A percentile compares a stretch with the other conserved stretches of the same genome.
These are phyloP conservation scores for Myripristis jacobus DNA, from an alignment of 2,797 vertebrate species.

Conservation along the genomic window DNA sequence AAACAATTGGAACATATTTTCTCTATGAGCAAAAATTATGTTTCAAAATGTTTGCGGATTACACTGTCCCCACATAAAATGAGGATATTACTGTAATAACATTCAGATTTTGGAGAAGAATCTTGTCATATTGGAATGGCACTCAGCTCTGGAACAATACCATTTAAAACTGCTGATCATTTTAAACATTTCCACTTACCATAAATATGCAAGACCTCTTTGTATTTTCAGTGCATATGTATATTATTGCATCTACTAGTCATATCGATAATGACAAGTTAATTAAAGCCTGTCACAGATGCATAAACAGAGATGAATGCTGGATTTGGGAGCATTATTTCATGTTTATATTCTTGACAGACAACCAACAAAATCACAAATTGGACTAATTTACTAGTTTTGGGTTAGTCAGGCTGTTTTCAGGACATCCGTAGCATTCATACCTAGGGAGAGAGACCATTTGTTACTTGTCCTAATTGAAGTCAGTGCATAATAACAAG, in stretches of 20 bases:
- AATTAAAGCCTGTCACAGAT: slow-evolving; percentile 70
- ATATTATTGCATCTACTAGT: slow-evolving; percentile 88
- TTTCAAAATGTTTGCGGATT: slow-evolving; percentile 70
- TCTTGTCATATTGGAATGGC: slow-evolving; percentile 77
- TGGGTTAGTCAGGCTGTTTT: slow-evolving; percentile 68
- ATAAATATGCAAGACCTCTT: slow-evolving; percentile 78
- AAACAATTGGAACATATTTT: slow-evolving; percentile 68
- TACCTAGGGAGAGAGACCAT: slow-evolving; percentile 46
- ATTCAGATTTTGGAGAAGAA: slow-evolving; percentile 78
- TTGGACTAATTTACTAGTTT: slow-evolving; percentile 69
- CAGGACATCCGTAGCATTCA: slow-evolving; percentile 68
- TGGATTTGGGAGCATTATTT: slow-evolving; percentile 65
- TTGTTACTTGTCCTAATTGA: slow-evolving; percentile 52
- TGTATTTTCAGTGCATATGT: slow-evolving; percentile 84
- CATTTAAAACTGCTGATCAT: slow-evolving; percentile 68
- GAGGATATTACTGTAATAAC: slow-evolving; percentile 78
- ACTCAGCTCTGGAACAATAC: slow-evolving; percentile 69
- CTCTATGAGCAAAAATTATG: slow-evolving; percentile 70
- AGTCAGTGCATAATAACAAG: slow-evolving; percentile 90
- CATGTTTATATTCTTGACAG: slow-evolving; percentile 62
- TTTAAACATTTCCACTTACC: slow-evolving; percentile 64
- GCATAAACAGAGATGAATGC: slow-evolving; percentile 73
- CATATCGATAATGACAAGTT: slow-evolving; percentile 78
- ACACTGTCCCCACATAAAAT: slow-evolving; percentile 67
- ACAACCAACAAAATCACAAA: slow-evolving; percentile 66